phyloP scores from a whole-genome alignment of 2,888 invertebrate species.

The Philhelius pedissequus region DNA sequence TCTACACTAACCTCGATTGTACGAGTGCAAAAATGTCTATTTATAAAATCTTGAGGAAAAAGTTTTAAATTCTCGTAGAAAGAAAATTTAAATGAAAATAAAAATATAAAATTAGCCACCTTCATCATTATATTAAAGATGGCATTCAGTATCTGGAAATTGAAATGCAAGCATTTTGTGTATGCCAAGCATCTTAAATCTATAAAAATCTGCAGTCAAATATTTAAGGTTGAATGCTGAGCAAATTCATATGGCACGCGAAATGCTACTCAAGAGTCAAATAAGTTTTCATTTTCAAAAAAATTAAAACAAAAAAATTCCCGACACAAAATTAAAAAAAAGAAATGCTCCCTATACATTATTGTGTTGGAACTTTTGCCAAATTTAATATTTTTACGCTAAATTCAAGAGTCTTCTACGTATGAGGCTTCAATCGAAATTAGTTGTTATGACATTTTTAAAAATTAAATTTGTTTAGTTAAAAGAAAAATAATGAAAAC shows the following conservation, averaged over 20 bases:
- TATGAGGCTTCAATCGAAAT: conserved; percentile 6
- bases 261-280: conserved; percentile 44
- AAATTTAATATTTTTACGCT: conserved; percentile 22
- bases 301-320: background rate
- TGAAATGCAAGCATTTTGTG: background rate
- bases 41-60: conserved; percentile 33
- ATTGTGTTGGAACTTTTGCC: conserved; percentile 25
- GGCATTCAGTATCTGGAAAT: conserved; percentile 42
- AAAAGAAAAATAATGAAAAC: background rate
- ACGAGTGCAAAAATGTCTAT: conserved; percentile 64
- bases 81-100: background rate
- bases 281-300: background rate
- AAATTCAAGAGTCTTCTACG: background rate
- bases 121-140: background rate
- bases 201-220: background rate
- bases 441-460: background rate
- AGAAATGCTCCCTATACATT: too few relatives aligned
- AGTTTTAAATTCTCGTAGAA: background rate
- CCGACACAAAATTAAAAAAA: background rate
- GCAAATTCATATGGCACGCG: conserved; percentile 44
- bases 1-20: conserved; percentile 56
- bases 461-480: conserved; percentile 21
- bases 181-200: conserved; percentile 12
- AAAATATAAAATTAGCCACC: conserved; percentile 9
- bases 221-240: background rate